Percentiles rank a stretch among this genome's conserved stretches.
Conservation (phyloP, 2,797 vertebrate species). For the Macropus fuliginosus region DNA sequence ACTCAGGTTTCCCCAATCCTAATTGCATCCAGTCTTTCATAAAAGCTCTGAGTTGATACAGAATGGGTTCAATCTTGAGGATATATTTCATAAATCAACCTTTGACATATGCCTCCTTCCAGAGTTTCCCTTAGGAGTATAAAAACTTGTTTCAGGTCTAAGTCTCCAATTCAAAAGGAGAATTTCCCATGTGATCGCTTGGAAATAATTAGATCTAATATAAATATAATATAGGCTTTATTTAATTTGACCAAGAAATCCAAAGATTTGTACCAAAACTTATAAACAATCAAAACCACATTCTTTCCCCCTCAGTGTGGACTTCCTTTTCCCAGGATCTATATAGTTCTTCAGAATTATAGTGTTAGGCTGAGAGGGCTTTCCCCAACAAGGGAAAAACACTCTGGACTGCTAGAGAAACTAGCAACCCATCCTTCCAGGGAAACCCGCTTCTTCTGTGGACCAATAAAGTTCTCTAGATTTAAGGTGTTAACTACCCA, state of each 20-base stretch:
- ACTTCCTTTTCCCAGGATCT: too few relatives aligned
- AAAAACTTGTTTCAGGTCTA: not conserved
- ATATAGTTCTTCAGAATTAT: too few relatives aligned
- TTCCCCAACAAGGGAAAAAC: too few relatives aligned
- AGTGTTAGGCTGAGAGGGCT: too few relatives aligned
- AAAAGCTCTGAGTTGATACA: not conserved
- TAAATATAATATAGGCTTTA: not conserved
- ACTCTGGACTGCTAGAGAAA: too few relatives aligned
- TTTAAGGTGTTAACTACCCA: too few relatives aligned
- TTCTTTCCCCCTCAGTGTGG: too few relatives aligned
- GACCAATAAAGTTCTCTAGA: too few relatives aligned
- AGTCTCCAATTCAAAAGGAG: not conserved
- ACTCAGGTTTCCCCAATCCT: not conserved
- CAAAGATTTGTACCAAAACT: not conserved
- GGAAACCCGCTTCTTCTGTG: too few relatives aligned
- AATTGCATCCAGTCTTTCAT: not conserved
- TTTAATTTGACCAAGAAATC: not conserved
- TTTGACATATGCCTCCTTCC: not conserved
- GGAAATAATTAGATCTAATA: not conserved
- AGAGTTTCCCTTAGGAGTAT: not conserved
- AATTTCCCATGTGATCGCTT: not conserved
- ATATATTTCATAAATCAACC: not conserved
- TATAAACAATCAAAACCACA: not conserved
- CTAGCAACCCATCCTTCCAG: too few relatives aligned
- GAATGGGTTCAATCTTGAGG: not conserved